Conservation (phyloP, 2,797 vertebrate species). For the Champsocephalus esox region DNA sequence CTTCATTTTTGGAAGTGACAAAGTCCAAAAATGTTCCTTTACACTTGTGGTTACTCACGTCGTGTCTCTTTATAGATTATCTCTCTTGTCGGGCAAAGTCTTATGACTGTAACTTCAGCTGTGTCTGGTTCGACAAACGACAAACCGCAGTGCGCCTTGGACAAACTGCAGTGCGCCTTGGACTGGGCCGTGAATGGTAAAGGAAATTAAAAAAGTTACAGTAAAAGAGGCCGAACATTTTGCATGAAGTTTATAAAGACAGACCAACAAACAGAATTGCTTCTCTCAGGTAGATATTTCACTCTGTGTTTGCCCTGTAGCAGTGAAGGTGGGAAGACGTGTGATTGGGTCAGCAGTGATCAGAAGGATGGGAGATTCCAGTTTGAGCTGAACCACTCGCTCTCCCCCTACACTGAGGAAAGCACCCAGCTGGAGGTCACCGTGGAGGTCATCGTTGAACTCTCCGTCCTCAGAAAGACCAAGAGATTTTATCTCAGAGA, state of each 20-base stretch:
- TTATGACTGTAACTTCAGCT: slow-evolving; percentile 80
- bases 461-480: slow-evolving; percentile 46
- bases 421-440: slow-evolving; percentile 69
- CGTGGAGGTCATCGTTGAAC: slow-evolving; percentile 67
- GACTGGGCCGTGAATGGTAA: slow-evolving; percentile 77
- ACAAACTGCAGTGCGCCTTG: slow-evolving; percentile 64
- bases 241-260: background rate
- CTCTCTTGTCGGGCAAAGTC: slow-evolving; percentile 75
- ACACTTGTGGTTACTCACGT: background rate
- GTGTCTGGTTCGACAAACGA: slow-evolving; percentile 37
- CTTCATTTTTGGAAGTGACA: background rate
- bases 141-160: slow-evolving; percentile 60
- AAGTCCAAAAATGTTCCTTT: background rate
- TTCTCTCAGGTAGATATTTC: background rate
- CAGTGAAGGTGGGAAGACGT: slow-evolving; percentile 38
- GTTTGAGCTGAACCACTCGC: slow-evolving; percentile 73
- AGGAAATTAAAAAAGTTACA: background rate
- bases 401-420: slow-evolving; percentile 80
- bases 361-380: slow-evolving; percentile 34
- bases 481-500: slow-evolving; percentile 81
- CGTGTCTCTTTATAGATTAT: slow-evolving; percentile 63
- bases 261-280: background rate
- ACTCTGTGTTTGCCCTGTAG: slow-evolving; percentile 44
- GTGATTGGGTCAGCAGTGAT: slow-evolving; percentile 58
- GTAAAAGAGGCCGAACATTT: background rate